Percentiles rank a stretch among this genome's conserved stretches.
phyloP scores from a whole-genome alignment of 2,113 vertebrate species.

The Gymnobelideus leadbeateri region DNA sequence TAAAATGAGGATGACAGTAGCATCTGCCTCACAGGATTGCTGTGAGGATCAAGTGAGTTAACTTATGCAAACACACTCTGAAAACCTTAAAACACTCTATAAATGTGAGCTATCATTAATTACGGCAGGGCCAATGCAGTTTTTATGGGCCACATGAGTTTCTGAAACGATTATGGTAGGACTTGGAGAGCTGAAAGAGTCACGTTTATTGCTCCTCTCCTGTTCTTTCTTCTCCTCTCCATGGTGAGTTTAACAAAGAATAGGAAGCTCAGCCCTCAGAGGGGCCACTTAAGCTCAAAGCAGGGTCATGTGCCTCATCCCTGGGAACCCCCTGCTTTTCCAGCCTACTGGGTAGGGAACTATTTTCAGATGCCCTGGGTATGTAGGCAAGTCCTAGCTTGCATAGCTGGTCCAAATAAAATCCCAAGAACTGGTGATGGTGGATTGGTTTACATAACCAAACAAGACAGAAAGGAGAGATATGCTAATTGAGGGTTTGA shows the following conservation, averaged over 20 bases:
- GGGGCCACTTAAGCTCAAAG: conserved; percentile 13
- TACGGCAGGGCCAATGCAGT: not conserved
- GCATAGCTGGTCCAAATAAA: conserved; percentile 75
- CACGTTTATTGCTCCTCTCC: conserved; percentile 22
- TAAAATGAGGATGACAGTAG: not conserved
- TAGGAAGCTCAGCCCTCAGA: not conserved
- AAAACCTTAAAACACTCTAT: not conserved
- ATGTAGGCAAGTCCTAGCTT: conserved; percentile 68
- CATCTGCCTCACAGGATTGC: not conserved
- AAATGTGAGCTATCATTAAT: not conserved
- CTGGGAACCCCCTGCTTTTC: conserved; percentile 31
- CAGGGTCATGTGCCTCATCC: not conserved
- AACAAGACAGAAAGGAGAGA: not conserved
- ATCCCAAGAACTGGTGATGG: conserved; percentile 30
- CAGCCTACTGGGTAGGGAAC: conserved; percentile 69
- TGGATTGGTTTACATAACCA: conserved; percentile 25
- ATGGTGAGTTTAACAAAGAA: conserved; percentile 17
- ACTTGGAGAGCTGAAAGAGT: not conserved
- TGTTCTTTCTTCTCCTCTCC: not conserved
- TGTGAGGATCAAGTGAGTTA: not conserved
- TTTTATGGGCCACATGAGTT: not conserved
- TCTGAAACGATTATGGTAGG: not conserved
- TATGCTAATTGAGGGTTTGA: not conserved
- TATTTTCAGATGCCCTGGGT: conserved; percentile 70
- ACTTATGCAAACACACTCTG: not conserved